These are phyloP conservation scores for Chironomus striatipennis DNA, from an alignment of 1,140 invertebrate species.

Conservation along the genomic window DNA sequence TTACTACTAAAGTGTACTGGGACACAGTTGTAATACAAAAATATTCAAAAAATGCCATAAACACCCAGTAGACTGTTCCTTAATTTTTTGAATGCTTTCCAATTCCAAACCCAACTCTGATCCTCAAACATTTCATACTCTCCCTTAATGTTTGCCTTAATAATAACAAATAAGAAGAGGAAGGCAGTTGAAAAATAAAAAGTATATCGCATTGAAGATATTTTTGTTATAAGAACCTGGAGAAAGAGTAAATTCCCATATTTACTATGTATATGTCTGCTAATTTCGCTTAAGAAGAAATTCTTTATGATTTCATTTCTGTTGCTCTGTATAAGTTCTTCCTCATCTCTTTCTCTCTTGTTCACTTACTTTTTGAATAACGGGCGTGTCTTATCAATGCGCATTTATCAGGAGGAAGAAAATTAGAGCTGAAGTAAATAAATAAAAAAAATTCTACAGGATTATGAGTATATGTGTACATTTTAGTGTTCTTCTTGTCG, in stretches of 20 bases:
- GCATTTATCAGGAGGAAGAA: slow-evolving; percentile 1
- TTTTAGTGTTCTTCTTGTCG: background rate
- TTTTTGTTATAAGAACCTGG: background rate
- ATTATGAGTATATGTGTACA: background rate
- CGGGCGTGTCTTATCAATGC: slow-evolving; percentile 21
- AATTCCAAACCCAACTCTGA: no score
- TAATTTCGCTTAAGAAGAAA: background rate
- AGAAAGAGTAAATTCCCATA: background rate
- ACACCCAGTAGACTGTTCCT: no score
- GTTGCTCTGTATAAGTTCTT: background rate
- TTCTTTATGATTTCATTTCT: background rate
- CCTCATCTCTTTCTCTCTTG: background rate
- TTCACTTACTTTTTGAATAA: slow-evolving; percentile 6
- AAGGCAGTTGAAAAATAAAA: background rate
- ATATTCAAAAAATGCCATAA: no score
- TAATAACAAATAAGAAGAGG: background rate
- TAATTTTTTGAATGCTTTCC: no score
- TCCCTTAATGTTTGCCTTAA: background rate
- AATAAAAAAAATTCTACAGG: background rate
- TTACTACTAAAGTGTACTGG: no score
- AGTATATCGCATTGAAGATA: background rate
- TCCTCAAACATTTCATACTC: no score
- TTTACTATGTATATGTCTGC: slow-evolving; percentile 2
- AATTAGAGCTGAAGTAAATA: background rate
- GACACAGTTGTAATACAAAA: no score